phyloP scores from a whole-genome alignment of 23 tunicate genomes.

The Aplidium turbinatum region DNA sequence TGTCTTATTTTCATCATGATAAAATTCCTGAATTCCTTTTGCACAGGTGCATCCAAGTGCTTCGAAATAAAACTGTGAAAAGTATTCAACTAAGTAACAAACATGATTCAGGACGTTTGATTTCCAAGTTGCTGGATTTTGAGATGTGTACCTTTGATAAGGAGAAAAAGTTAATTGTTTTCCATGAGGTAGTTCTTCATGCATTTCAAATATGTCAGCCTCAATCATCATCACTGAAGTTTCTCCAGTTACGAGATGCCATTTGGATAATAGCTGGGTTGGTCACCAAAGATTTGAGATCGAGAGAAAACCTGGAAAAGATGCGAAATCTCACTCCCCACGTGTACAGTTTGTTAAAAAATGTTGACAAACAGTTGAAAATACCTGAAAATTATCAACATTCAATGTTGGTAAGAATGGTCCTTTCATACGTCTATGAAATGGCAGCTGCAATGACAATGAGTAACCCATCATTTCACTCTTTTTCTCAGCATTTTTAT shows the following conservation, averaged over 20 bases:
- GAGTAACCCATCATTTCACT: constrained; percentile 4
- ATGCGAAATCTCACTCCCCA: constrained; percentile 37
- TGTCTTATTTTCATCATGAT: constrained; percentile 52
- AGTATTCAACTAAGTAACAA: not conserved
- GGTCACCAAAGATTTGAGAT: constrained; percentile 53
- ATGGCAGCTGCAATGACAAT: constrained; percentile 37
- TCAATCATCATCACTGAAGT: too few relatives aligned
- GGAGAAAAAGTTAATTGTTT: constrained; percentile 34
- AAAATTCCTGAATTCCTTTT: constrained; percentile 44
- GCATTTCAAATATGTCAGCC: constrained; percentile 40
- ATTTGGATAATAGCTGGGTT: constrained; percentile 34
- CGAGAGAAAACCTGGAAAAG: not conserved
- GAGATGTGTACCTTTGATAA: constrained; percentile 35
- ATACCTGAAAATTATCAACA: not conserved
- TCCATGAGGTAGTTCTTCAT: constrained; percentile 55
- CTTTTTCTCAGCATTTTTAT: not conserved
- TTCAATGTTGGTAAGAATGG: constrained; percentile 2
- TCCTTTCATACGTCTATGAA: constrained; percentile 38
- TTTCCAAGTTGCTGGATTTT: constrained; percentile 31
- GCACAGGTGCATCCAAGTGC: constrained; percentile 28
- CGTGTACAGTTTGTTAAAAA: constrained; percentile 16
- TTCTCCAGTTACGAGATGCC: constrained; percentile 24
- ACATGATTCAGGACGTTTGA: constrained; percentile 25
- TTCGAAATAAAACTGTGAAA: constrained; percentile 28
- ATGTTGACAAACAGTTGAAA: not conserved